Base-by-base conservation (phyloP, 1,140 invertebrate genomes). In the Drosophila virilis region DNA sequence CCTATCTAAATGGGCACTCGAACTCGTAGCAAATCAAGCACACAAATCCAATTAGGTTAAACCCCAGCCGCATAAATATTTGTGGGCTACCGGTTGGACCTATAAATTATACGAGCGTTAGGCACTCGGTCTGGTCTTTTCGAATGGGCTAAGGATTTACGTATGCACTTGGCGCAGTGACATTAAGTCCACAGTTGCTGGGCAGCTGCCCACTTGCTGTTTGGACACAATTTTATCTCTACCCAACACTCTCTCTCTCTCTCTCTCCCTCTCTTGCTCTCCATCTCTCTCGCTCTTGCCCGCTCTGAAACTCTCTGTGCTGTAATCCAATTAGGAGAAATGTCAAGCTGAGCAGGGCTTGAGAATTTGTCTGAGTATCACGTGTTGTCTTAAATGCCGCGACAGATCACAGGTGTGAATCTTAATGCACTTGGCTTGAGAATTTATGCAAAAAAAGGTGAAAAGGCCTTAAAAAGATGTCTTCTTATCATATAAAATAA, bases 271-370 rank as follows among this genome's bases (percentile, higher is more conserved):
- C 33, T 32, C 48, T 32, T 28, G 38, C 33, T 15, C 40, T 38
- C 22, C 2, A 1, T 32, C 15, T 58, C 33, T 15, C 40, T 38
- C 22, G 22, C 22, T 32, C 15, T 58, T 37, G 51, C 22, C 22
- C 22, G 22, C 22, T 28, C 4, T 28, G 9, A 10, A 55, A 10
- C 38, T 40, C 46, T 46, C 33, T 67, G 17, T 62, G 58, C 32
- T 77, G 62, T 89, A 88, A 88, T 88, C 83, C 83, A 88, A 88
- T 88, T 88, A 88, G 77, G 64, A 50, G 62, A 82, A 83, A 79
- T 88, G 79, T 88, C 83, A 88, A 65, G 70, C 68, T 28, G 42
- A 62, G 75, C 64, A 77, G 65, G 22, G 28, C 69, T 65, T 67
- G 61, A 60, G 74, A 74, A 82, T 78, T 73, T 65, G 57, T 60